Conservation (phyloP, 2,888 invertebrate genomes). For the Perizoma affinitatum region DNA sequence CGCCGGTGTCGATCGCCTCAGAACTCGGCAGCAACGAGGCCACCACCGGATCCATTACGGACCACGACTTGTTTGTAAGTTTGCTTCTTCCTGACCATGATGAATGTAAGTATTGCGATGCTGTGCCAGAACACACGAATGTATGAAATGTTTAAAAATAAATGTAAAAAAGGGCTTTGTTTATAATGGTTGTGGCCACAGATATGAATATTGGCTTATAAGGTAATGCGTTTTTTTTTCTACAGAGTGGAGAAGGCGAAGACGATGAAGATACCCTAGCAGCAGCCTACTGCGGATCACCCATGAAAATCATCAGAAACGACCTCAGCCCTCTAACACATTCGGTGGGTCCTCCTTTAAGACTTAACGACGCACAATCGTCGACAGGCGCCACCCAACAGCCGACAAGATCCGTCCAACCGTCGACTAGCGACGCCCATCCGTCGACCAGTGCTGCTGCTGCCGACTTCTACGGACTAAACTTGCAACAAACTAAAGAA, state of each 20-base stretch:
- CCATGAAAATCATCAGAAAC: conserved; percentile 65
- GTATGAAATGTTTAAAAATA: too few relatives aligned
- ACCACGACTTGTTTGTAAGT: conserved; percentile 82
- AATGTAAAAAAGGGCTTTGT: too few relatives aligned
- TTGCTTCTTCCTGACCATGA: too few relatives aligned
- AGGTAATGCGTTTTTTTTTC: background rate
- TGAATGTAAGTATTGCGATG: too few relatives aligned
- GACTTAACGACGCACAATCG: conserved; percentile 49
- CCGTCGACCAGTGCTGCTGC: conserved; percentile 57
- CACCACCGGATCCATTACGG: conserved; percentile 86
- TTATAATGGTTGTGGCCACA: too few relatives aligned
- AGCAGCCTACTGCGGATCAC: conserved; percentile 73
- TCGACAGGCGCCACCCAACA: conserved; percentile 54
- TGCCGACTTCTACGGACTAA: conserved; percentile 65
- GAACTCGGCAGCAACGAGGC: conserved; percentile 88
- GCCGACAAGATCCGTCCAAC: conserved; percentile 54
- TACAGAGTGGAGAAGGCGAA: conserved; percentile 80
- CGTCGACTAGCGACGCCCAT: conserved; percentile 53
- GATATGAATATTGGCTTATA: too few relatives aligned
- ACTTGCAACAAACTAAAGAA: conserved; percentile 68
- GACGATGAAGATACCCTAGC: conserved; percentile 85
- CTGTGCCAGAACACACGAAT: too few relatives aligned
- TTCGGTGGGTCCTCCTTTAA: conserved; percentile 37
- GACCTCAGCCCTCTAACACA: conserved; percentile 62
- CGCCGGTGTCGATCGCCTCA: conserved; percentile 87